A percentile compares a stretch with the other conserved stretches of the same genome.
Evolutionary conservation across 2,113 vertebrate species (phyloP).

Genomic region (Elanoides forficatus): DNA sequence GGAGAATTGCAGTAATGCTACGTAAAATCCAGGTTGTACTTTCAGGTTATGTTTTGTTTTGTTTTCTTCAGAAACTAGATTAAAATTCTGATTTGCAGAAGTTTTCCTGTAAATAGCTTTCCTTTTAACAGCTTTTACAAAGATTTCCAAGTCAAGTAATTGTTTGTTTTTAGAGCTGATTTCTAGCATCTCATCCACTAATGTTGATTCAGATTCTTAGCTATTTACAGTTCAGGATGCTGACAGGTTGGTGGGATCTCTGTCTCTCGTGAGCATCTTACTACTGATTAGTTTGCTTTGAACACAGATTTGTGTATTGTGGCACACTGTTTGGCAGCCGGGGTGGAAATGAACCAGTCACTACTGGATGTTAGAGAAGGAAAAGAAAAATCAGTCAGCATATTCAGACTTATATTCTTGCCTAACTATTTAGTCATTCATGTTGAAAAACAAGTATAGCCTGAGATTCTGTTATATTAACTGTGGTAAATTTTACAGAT

Average conservation of each 20-base stretch:
- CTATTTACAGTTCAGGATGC: background rate
- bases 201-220: background rate
- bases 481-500: background rate
- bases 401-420: background rate
- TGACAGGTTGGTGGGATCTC: background rate
- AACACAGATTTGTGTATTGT: background rate
- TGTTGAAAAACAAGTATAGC: background rate
- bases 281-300: background rate
- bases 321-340: background rate
- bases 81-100: background rate
- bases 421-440: background rate
- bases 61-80: background rate
- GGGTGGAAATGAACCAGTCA: background rate
- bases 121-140: background rate
- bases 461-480: background rate
- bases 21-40: background rate
- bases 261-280: background rate
- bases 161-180: background rate
- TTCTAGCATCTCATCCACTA: background rate
- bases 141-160: background rate
- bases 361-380: background rate
- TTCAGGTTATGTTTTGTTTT: background rate
- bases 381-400: background rate
- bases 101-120: background rate
- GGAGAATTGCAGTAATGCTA: background rate